Evolutionary conservation across 2,888 invertebrate genomes (phyloP), one percentile per base, ranked within the genome.

Genomic region (Helicoverpa assulta): DNA sequence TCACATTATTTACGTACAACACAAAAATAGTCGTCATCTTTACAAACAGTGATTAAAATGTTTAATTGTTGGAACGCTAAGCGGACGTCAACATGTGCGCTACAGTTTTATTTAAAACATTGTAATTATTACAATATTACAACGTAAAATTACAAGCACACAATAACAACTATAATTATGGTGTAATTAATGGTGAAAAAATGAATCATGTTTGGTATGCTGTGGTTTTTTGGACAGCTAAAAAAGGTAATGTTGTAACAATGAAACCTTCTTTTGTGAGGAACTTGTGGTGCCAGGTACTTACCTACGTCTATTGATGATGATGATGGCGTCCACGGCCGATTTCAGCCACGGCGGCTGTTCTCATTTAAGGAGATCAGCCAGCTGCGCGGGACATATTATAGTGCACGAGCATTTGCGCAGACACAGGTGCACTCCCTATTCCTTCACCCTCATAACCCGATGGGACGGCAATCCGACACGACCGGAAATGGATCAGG

Each of bases 31-130:
- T 40, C 75, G 50, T 69, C 83, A 63, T 77, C 80, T 82, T 80
- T 82, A 85, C 65, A 68, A 26, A 82, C 78, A 86, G 89, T 94
- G 91, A 95, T 95, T 95, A 95, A 95, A 95, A 94, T 92, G 95
- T 95, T 95, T 95, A 95, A 95, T 95, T 95, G 91, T 89, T 91
- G 94, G 95, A 95, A 95, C 95, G 94, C 92, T 90, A 89, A 93
- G 91, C 92, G 93, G 91, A 91, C 89, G 92, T 90, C 80, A 14
- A 7, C 59, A 85, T 88, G 94, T 93, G 94, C 94, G 87, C 89
- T 94, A 94, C 92, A 92, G 92, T 93, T 94, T 90, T 89, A 90
- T 92, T 91, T 91, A 92, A 82, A 94, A 93, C 92, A 94, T 83
- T 75, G 74, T 82, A 84, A 82, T 82, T 82, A 82, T 70, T 52